Evolutionary conservation across 2,797 vertebrate genomes (phyloP).

Genomic region (Halcyon smyrnensis): DNA sequence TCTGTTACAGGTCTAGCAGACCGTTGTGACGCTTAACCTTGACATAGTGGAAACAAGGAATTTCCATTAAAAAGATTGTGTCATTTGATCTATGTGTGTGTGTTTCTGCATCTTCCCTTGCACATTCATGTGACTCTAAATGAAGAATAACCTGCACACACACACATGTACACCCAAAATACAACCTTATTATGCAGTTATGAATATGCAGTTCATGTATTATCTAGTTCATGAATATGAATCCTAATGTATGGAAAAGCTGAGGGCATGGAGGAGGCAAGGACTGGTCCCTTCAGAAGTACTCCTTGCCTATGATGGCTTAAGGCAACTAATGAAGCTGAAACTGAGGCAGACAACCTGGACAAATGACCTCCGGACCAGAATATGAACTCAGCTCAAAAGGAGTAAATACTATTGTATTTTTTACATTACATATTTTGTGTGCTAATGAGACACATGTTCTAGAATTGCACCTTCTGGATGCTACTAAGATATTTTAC

Average conservation of each 20-base stretch:
- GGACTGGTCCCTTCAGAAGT: background rate
- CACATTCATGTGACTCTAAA: background rate
- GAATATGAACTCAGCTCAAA: background rate
- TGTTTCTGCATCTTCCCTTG: background rate
- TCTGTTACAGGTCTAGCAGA: too few relatives aligned
- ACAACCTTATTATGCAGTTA: background rate
- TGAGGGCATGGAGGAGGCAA: background rate
- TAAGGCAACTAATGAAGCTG: background rate
- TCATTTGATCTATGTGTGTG: background rate
- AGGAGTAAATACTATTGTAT: background rate
- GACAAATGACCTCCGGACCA: background rate
- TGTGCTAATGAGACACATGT: background rate
- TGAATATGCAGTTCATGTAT: background rate
- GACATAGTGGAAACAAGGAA: background rate
- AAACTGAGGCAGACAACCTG: background rate
- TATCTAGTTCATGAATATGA: background rate
- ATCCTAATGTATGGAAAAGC: background rate
- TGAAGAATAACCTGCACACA: background rate
- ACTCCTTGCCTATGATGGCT: background rate
- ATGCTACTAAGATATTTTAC: background rate
- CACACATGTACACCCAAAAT: background rate
- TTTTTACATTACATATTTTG: background rate
- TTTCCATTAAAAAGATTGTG: background rate
- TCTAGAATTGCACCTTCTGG: background rate
- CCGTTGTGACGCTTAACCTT: too few relatives aligned